Percentiles rank a stretch among this genome's conserved stretches.
Evolutionary conservation across 2,888 invertebrate species (phyloP).

Genomic region (Zelleria hepariella): DNA sequence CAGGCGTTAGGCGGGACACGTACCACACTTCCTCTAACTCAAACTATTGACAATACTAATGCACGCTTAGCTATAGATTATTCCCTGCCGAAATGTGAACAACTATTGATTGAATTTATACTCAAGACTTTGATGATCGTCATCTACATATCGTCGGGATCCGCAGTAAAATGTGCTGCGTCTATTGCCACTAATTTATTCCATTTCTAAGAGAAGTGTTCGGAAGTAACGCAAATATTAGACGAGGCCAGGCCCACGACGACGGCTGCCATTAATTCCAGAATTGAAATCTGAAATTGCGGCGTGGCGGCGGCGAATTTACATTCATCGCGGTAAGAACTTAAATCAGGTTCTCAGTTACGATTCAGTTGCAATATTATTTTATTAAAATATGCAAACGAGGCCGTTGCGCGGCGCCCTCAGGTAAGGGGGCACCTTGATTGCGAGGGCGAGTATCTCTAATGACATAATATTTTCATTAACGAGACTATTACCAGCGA

Average conservation of each 20-base stretch:
- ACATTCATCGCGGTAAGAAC: constrained; percentile 72
- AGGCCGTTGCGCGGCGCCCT: constrained; percentile 54
- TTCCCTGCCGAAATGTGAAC: neutral
- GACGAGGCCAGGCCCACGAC: constrained; percentile 54
- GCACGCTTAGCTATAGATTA: constrained; percentile 54
- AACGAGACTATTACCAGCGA: constrained; percentile 39
- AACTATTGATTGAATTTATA: neutral
- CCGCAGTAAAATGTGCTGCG: constrained; percentile 4
- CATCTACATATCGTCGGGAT: neutral
- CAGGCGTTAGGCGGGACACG: constrained; percentile 71
- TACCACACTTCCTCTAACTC: constrained; percentile 72
- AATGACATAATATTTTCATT: constrained; percentile 66
- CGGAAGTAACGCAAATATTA: constrained; percentile 71
- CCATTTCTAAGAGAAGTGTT: constrained; percentile 60
- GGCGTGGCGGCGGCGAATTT: constrained; percentile 64
- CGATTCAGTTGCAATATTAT: constrained; percentile 72
- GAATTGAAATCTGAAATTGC: constrained; percentile 72
- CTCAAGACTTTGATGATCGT: neutral
- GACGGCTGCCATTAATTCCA: constrained; percentile 68
- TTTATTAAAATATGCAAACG: constrained; percentile 73
- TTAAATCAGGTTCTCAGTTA: constrained; percentile 73
- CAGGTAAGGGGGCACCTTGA: constrained; percentile 50
- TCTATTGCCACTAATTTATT: constrained; percentile 62
- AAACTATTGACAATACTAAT: constrained; percentile 73
- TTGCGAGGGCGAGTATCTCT: constrained; percentile 57